These are phyloP conservation scores for Nasonia giraulti DNA, from an alignment of 1,140 invertebrate genomes.

Conservation along the genomic window DNA sequence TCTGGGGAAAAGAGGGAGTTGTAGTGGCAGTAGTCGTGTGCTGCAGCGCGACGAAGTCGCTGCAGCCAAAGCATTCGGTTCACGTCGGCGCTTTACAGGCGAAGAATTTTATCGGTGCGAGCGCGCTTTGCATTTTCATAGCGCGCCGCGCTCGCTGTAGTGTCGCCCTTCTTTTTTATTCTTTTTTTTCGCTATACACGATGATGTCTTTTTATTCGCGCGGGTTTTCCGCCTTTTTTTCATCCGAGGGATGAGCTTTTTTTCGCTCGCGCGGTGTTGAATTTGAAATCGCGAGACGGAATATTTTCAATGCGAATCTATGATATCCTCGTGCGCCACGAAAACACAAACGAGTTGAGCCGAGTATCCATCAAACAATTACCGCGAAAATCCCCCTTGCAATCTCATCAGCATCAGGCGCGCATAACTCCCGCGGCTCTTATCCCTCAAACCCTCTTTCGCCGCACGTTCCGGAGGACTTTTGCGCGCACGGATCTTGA, in stretches of 20 bases:
- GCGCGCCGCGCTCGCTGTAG: constrained; percentile 50
- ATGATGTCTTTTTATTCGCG: not conserved
- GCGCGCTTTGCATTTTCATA: constrained; percentile 69
- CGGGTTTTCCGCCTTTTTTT: not conserved
- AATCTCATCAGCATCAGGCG: not conserved
- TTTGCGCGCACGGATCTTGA: constrained; percentile 37
- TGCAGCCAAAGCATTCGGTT: constrained; percentile 68
- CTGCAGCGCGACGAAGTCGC: constrained; percentile 47
- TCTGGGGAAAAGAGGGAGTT: constrained; percentile 52
- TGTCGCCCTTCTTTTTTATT: not conserved
- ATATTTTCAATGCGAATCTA: no score
- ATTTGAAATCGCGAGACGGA: no score
- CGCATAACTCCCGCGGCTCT: no score
- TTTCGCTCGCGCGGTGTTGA: no score
- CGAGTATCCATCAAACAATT: not conserved
- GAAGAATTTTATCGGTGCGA: constrained; percentile 70
- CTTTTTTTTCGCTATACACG: not conserved
- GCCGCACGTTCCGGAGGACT: constrained; percentile 50
- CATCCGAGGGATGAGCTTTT: no score
- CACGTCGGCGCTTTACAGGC: constrained; percentile 71
- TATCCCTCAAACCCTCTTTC: constrained; percentile 40
- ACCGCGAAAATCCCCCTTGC: not conserved
- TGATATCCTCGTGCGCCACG: no score
- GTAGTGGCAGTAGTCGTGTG: constrained; percentile 41
- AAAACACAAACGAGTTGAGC: not conserved